Base-by-base conservation (phyloP, 2,797 vertebrate genomes). In the Poeciliopsis presidionis region DNA sequence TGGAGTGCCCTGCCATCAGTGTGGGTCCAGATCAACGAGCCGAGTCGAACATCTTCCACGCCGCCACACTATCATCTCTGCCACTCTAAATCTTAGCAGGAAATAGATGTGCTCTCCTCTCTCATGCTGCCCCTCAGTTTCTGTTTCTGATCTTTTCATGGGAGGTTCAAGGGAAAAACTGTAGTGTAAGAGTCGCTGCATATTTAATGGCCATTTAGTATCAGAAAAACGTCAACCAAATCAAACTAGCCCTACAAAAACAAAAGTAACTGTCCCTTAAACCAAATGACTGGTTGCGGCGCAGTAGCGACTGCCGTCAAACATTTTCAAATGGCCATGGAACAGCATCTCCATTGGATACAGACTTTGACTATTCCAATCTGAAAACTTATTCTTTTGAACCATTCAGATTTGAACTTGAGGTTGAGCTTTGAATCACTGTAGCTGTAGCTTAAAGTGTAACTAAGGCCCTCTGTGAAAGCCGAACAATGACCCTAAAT, bases 11-110 rank as follows among this genome's bases (percentile, higher is more conserved):
- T 57, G 61, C 59, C 53, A 71, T 57, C 87, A 84, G 80, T 80
- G 82, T 90, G 88, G 79, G 81, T 90, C 85, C 89, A 88, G 84
- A 86, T 84, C 92, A 92, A 92, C 86, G 88, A 92, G 78, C 81
- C 25, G 82, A 71, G 76, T 81, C 65, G 75, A 81, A 74, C 76
- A 82, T 83, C 76, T 49, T 77, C 65, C 70, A 25, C 70, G 70
- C 72, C 74, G 72, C 71, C 76, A 72, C 69, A 82, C 43, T 76
- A 75, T 82, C 89, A 86, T 90, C 39, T 45, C 22, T 51, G 67
- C 59, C 74, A 5, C 71, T 82, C 69, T 72, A 73, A 79, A 84
- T 76, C 70, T 74, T 53, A 88, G 59, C 72, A 65, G 51, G 65
- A 75, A 46, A 81, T 30, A 33, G 59, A 85, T 81, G 72, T 53